Conservation (phyloP, 1,140 invertebrate genomes). For the Scaptomyza hsui region DNA sequence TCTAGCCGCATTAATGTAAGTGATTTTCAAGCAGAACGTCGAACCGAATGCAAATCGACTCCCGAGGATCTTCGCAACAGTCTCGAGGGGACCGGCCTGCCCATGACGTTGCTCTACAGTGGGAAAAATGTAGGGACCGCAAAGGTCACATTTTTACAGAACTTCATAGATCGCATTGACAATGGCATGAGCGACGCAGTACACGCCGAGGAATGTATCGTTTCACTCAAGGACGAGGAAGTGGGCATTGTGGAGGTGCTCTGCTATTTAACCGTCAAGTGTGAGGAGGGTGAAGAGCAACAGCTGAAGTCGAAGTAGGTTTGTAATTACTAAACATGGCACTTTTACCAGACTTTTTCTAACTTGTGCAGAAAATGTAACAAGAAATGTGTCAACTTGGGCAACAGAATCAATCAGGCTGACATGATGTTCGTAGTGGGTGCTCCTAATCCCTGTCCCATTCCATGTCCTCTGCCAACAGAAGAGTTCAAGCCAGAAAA, state of each 20-base stretch:
- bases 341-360: background rate
- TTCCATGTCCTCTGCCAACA: background rate
- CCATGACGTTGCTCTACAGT: background rate
- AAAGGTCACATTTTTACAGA: background rate
- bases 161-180: slow-evolving; percentile 21
- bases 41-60: background rate
- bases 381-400: slow-evolving; percentile 12
- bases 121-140: background rate
- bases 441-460: slow-evolving; percentile 16
- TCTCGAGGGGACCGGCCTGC: slow-evolving; percentile 25
- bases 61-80: background rate
- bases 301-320: background rate
- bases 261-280: slow-evolving; percentile 23
- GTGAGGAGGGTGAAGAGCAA: background rate
- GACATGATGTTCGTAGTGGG: slow-evolving; percentile 56
- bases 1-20: slow-evolving; percentile 57
- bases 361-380: background rate
- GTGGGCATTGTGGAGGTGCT: slow-evolving; percentile 21
- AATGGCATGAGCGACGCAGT: slow-evolving; percentile 27
- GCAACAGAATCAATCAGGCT: slow-evolving; percentile 4
- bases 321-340: background rate
- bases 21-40: slow-evolving; percentile 17
- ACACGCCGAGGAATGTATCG: background rate
- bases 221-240: background rate
- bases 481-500: slow-evolving; percentile 18